A percentile compares a stretch with the other conserved stretches of the same genome.
Evolutionary conservation across 2,113 vertebrate genomes (phyloP).

Genomic region (Sorex fumeus): DNA sequence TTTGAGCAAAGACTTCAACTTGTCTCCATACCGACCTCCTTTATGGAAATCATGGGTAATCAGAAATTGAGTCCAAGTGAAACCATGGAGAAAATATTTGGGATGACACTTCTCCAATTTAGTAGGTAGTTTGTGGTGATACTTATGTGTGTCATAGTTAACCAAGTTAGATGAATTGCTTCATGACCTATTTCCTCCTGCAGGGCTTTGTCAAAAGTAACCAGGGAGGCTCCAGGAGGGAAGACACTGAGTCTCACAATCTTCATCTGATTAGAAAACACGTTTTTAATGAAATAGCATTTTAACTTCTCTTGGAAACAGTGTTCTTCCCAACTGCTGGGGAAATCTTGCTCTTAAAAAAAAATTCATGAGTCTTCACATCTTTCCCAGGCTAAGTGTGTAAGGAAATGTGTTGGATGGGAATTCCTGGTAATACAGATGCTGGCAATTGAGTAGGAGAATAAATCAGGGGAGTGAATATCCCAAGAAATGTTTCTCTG

Average conservation of each 20-base stretch:
- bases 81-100: constrained; percentile 10
- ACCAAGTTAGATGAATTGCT: not conserved
- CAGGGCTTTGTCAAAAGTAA: not conserved
- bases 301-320: constrained; percentile 2
- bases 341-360: constrained; percentile 42
- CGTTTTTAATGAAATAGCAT: not conserved
- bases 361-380: not conserved
- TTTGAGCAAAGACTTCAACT: constrained; percentile 32
- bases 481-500: no score
- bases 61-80: not conserved
- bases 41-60: constrained; percentile 25
- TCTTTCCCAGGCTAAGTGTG: not conserved
- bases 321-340: not conserved
- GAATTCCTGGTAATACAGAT: not conserved
- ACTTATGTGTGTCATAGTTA: not conserved
- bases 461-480: not conserved
- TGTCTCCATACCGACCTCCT: not conserved
- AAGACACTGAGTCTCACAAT: not conserved
- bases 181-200: not conserved
- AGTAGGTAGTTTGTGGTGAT: not conserved
- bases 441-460: not conserved
- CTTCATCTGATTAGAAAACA: not conserved
- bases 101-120: not conserved
- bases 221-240: not conserved
- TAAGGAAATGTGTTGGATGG: not conserved